Conservation (phyloP, 2,113 vertebrate species). For the Nannospalax galili region DNA sequence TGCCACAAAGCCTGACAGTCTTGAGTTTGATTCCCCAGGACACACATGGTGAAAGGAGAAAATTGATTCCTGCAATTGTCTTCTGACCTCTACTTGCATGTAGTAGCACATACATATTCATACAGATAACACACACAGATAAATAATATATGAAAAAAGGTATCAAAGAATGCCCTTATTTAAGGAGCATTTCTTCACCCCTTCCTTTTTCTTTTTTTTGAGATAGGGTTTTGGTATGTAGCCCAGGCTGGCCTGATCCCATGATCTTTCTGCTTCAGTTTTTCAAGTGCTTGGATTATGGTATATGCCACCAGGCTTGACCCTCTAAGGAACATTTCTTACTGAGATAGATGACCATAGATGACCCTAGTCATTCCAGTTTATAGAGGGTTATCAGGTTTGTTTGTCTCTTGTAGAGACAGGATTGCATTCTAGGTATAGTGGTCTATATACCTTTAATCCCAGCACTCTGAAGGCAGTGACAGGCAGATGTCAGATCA, state of each 20-base stretch:
- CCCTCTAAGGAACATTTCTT: background rate
- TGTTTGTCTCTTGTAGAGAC: background rate
- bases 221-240: background rate
- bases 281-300: background rate
- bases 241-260: background rate
- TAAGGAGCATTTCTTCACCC: background rate
- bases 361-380: background rate
- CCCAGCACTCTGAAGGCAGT: too few species aligned
- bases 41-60: background rate
- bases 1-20: background rate
- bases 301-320: background rate
- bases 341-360: background rate
- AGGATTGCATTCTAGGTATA: background rate
- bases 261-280: background rate
- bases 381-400: background rate
- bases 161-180: constrained; percentile 30
- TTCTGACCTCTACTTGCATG: background rate
- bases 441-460: too few species aligned
- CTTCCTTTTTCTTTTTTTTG: background rate
- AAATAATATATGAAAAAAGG: too few species aligned
- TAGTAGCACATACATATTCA: too few species aligned
- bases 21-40: background rate
- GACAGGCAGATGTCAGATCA: too few species aligned
- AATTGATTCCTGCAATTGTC: background rate
- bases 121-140: too few species aligned